These are phyloP conservation scores for Chelonia mydas DNA, from an alignment of 2,797 vertebrate genomes.

Conservation along the genomic window DNA sequence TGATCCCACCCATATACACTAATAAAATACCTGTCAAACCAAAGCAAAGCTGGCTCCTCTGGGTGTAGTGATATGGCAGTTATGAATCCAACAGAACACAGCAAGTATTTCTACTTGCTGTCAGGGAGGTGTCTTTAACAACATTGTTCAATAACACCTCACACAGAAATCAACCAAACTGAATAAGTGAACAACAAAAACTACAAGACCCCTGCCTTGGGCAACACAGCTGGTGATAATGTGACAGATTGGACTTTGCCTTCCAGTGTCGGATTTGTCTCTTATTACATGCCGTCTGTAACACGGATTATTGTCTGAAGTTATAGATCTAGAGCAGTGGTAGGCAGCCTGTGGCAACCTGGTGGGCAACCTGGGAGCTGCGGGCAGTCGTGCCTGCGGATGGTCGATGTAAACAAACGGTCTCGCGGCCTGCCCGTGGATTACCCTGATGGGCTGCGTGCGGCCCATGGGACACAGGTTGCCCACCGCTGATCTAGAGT, in stretches of 20 bases:
- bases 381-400: too few relatives aligned
- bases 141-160: neutral
- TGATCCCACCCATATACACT: neutral
- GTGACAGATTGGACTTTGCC: neutral
- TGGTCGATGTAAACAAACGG: too few relatives aligned
- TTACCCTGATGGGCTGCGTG: too few relatives aligned
- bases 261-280: neutral
- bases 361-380: too few relatives aligned
- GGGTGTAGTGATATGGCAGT: neutral
- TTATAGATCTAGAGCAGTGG: neutral
- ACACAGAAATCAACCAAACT: neutral
- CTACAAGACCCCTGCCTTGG: neutral
- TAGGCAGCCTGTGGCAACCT: too few relatives aligned
- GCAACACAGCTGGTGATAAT: neutral
- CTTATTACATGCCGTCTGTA: fast-evolving
- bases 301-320: neutral
- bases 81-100: neutral
- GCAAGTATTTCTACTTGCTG: neutral
- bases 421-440: too few relatives aligned
- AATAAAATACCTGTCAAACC: conserved; percentile 31
- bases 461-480: too few relatives aligned
- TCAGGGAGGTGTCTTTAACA: neutral
- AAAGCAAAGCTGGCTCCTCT: conserved; percentile 18
- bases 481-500: too few relatives aligned
- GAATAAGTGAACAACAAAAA: neutral